Evolutionary conservation across 1,140 invertebrate species (phyloP).

Genomic region (Dinoponera quadriceps): DNA sequence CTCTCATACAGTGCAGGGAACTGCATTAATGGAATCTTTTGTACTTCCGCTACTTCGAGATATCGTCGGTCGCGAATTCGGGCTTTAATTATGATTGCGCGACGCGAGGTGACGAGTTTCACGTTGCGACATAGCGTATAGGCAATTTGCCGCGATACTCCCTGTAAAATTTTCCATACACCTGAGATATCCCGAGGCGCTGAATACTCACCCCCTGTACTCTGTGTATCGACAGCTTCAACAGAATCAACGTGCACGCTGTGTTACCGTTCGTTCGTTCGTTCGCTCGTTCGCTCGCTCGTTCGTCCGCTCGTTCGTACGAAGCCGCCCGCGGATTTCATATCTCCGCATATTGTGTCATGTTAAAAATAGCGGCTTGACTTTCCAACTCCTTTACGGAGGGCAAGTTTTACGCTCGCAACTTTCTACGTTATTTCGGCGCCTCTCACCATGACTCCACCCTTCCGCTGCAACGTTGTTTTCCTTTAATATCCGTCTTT

Average conservation of each 20-base stretch:
- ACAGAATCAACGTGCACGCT: slow-evolving; percentile 30
- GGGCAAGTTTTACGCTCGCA: slow-evolving; percentile 53
- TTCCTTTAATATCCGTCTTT: slow-evolving; percentile 24
- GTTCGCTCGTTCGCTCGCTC: background rate
- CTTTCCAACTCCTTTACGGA: slow-evolving; percentile 67
- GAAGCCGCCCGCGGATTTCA: slow-evolving; percentile 25
- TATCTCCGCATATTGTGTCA: slow-evolving; percentile 41
- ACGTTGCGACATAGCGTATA: slow-evolving; percentile 23
- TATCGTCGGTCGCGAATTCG: slow-evolving; percentile 16
- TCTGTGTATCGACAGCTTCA: slow-evolving; percentile 40
- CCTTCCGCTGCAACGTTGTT: slow-evolving; percentile 51
- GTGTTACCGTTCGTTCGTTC: background rate
- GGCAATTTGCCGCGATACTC: slow-evolving; percentile 3
- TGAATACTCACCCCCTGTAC: background rate
- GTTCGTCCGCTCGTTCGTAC: no score
- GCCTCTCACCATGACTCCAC: slow-evolving; percentile 56
- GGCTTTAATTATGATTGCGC: slow-evolving; percentile 35
- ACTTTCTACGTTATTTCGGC: slow-evolving; percentile 66
- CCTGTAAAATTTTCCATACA: slow-evolving; percentile 31
- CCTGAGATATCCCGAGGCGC: slow-evolving; percentile 26
- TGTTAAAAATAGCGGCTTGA: slow-evolving; percentile 61
- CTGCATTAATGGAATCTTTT: no score
- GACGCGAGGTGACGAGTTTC: slow-evolving; percentile 20
- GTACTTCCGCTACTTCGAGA: no score
- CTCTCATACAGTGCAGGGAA: no score